Evolutionary conservation across 2,797 vertebrate genomes (phyloP).

Genomic region (Tapirus indicus): DNA sequence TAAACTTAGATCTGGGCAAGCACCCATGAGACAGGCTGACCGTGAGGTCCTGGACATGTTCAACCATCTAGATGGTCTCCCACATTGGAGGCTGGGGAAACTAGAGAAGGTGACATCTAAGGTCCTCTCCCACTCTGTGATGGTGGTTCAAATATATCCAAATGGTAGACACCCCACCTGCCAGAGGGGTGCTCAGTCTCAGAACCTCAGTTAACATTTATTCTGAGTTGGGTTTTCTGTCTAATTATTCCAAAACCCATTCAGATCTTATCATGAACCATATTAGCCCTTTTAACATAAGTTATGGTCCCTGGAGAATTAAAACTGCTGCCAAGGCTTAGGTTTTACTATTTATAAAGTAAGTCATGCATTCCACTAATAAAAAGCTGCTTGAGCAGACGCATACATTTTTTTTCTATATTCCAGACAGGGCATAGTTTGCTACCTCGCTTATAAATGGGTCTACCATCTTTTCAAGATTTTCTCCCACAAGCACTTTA

Average conservation of each 20-base stretch:
- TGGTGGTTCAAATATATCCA: not conserved
- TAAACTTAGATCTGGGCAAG: not conserved
- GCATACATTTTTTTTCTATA: not conserved
- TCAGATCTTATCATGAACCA: conserved; percentile 6
- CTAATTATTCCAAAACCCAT: not conserved
- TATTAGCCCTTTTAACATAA: not conserved
- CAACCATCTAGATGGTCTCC: not conserved
- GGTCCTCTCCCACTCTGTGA: not conserved
- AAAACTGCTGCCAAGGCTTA: conserved; percentile 32
- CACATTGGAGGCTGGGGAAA: not conserved
- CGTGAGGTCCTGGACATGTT: not conserved
- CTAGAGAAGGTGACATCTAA: not conserved
- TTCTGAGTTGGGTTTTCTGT: conserved; percentile 29
- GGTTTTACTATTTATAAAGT: conserved; percentile 17
- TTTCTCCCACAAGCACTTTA: conserved; percentile 42
- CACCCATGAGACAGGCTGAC: not conserved
- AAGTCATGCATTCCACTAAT: not conserved
- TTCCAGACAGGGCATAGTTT: not conserved
- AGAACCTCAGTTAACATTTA: not conserved
- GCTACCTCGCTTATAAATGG: not conserved
- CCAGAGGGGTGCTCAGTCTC: not conserved
- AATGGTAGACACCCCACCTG: not conserved
- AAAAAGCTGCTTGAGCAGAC: conserved; percentile 15
- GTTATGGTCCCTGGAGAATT: not conserved
- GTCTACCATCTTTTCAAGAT: conserved; percentile 30